These are phyloP conservation scores for Psettodes erumei DNA, from an alignment of 2,113 vertebrate genomes.

Conservation along the genomic window DNA sequence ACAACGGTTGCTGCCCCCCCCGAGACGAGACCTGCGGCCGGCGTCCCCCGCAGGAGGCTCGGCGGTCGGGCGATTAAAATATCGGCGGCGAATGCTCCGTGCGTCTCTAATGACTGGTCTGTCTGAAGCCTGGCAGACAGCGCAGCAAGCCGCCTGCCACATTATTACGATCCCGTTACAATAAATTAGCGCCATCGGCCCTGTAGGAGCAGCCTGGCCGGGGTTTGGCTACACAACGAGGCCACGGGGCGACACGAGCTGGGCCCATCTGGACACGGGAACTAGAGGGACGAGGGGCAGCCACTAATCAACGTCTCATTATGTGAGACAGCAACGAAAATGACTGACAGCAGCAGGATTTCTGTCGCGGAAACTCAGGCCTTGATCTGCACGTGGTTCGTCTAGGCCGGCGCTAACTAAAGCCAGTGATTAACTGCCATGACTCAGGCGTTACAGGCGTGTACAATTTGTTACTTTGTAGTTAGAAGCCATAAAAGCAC, in stretches of 20 bases:
- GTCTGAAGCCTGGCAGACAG: conserved; percentile 62
- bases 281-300: conserved; percentile 31
- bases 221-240: conserved; percentile 48
- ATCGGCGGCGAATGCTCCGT: conserved; percentile 31
- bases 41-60: conserved; percentile 42
- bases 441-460: conserved; percentile 45
- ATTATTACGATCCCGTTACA: conserved; percentile 73
- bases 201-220: conserved; percentile 33
- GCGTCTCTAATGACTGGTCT: conserved; percentile 67
- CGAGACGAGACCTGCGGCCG: conserved; percentile 6
- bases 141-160: conserved; percentile 59
- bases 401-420: conserved; percentile 37
- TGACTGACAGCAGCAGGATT: conserved; percentile 35
- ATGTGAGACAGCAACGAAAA: conserved; percentile 27
- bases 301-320: conserved; percentile 68
- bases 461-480: conserved; percentile 51
- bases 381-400: conserved; percentile 35
- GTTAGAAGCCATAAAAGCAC: conserved; percentile 57
- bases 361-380: conserved; percentile 26
- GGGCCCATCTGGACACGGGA: conserved; percentile 47
- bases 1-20: conserved; percentile 5
- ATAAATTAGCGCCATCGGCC: conserved; percentile 72
- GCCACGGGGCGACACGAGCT: conserved; percentile 41
- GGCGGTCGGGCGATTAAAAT: conserved; percentile 67
- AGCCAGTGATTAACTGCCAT: conserved; percentile 58